A percentile compares a stretch with the other conserved stretches of the same genome.
Conservation (phyloP, 2,113 vertebrate genomes). For the Varanus komodoensis region DNA sequence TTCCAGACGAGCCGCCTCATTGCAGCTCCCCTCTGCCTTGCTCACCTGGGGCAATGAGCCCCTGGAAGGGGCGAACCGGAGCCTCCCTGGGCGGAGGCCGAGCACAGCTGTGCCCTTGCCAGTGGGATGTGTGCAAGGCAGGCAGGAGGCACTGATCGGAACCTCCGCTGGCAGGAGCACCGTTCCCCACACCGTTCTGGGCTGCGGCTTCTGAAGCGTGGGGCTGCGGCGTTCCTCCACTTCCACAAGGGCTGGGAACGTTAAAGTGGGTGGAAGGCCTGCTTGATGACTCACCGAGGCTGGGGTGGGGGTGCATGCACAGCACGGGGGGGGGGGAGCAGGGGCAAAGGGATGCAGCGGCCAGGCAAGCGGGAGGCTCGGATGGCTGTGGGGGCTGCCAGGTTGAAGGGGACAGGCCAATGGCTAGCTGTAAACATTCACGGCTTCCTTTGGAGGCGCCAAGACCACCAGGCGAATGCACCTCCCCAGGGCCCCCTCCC, state of each 20-base stretch:
- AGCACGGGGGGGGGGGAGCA: too few relatives aligned
- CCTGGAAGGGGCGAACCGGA: neutral
- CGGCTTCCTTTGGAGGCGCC: neutral
- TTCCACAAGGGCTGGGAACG: neutral
- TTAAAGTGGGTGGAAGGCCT: neutral
- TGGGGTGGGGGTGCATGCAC: neutral
- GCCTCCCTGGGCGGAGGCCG: neutral
- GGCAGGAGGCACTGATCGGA: neutral
- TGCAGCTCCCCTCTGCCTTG: neutral
- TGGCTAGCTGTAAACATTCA: too few relatives aligned
- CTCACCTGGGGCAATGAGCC: neutral
- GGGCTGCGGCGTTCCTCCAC: neutral
- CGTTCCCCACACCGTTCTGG: neutral
- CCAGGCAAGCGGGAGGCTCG: too few relatives aligned
- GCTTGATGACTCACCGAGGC: conserved; percentile 1
- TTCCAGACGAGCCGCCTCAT: neutral
- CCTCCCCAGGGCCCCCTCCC: neutral
- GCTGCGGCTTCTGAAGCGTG: neutral
- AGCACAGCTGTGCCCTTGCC: too few relatives aligned
- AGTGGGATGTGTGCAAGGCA: neutral
- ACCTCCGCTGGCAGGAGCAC: too few relatives aligned
- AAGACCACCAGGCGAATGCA: neutral
- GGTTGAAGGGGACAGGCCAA: too few relatives aligned
- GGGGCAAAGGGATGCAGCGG: too few relatives aligned
- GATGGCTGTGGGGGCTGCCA: too few relatives aligned